A percentile compares a stretch with the other conserved stretches of the same genome.
phyloP scores from a whole-genome alignment of 2,797 vertebrate genomes.

The Denticeps clupeoides region DNA sequence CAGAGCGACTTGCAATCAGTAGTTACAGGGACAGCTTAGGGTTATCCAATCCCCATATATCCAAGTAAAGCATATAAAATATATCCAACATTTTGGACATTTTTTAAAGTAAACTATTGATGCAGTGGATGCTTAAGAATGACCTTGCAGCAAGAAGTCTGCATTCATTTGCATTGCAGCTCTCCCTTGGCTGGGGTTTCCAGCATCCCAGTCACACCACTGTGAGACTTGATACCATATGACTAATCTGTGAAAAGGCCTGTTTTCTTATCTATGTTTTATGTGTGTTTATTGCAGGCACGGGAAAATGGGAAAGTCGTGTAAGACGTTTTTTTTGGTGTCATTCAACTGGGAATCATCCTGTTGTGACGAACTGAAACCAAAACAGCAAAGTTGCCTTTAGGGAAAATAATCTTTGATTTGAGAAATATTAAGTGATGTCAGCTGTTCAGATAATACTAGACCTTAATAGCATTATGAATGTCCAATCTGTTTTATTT shows the following conservation, averaged over 20 bases:
- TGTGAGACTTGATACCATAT: too few relatives aligned
- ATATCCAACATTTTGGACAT: too few relatives aligned
- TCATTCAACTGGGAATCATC: conserved; percentile 7
- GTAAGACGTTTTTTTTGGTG: conserved; percentile 26
- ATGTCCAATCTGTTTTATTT: not conserved
- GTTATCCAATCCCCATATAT: too few relatives aligned
- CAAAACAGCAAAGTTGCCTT: conserved; percentile 29
- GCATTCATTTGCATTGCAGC: too few relatives aligned
- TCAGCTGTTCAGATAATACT: conserved; percentile 1
- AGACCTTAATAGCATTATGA: conserved; percentile 1
- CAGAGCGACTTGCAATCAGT: too few relatives aligned
- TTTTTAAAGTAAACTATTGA: too few relatives aligned
- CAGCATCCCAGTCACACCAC: too few relatives aligned
- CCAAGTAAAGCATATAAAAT: too few relatives aligned
- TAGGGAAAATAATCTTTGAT: conserved; percentile 23
- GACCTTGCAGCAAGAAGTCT: too few relatives aligned
- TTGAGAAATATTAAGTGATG: conserved; percentile 7
- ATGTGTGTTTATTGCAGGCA: conserved; percentile 35
- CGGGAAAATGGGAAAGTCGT: conserved; percentile 57
- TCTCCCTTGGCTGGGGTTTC: too few relatives aligned
- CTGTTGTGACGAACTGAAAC: conserved; percentile 33
- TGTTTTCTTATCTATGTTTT: not conserved
- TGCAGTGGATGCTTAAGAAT: too few relatives aligned
- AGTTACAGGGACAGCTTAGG: too few relatives aligned
- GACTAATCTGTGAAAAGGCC: not conserved